These are phyloP conservation scores for Helostoma temminkii DNA, from an alignment of 2,797 vertebrate genomes.

Conservation along the genomic window DNA sequence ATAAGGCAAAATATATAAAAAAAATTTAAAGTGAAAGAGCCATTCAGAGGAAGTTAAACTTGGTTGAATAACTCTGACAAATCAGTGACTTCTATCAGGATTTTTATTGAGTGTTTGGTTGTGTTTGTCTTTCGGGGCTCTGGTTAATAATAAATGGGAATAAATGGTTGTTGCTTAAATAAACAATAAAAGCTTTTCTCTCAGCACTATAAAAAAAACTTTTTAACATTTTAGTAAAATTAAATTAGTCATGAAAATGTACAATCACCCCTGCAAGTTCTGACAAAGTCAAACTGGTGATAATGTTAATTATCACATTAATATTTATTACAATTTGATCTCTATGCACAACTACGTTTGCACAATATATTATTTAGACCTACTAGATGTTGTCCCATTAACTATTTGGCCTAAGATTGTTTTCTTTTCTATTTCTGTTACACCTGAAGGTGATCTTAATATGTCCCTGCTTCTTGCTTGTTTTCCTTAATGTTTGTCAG, in stretches of 20 bases:
- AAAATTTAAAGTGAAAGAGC: conserved; percentile 65
- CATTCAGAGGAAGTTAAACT: conserved; percentile 70
- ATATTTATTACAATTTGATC: conserved; percentile 83
- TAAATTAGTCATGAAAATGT: conserved; percentile 77
- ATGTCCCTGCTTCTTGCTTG: conserved; percentile 64
- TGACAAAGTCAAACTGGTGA: conserved; percentile 76
- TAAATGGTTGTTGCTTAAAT: conserved; percentile 74
- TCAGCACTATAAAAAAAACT: conserved; percentile 61
- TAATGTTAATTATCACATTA: conserved; percentile 72
- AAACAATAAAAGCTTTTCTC: conserved; percentile 60
- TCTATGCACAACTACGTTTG: conserved; percentile 85
- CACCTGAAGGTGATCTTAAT: conserved; percentile 67
- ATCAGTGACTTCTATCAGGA: conserved; percentile 78
- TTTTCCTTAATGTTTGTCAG: conserved; percentile 66
- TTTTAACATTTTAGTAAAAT: conserved; percentile 71
- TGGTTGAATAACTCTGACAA: conserved; percentile 70
- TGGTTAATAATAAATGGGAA: conserved; percentile 68
- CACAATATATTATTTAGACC: conserved; percentile 70
- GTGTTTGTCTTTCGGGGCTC: conserved; percentile 70
- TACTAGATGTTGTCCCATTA: conserved; percentile 66
- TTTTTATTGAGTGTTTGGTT: conserved; percentile 74
- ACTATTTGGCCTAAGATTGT: conserved; percentile 70
- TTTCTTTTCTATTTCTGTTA: conserved; percentile 25
- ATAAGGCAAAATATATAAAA: conserved; percentile 56
- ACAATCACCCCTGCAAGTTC: conserved; percentile 80